These are phyloP conservation scores for Piaya cayana DNA, from an alignment of 2,113 vertebrate genomes.

Conservation along the genomic window DNA sequence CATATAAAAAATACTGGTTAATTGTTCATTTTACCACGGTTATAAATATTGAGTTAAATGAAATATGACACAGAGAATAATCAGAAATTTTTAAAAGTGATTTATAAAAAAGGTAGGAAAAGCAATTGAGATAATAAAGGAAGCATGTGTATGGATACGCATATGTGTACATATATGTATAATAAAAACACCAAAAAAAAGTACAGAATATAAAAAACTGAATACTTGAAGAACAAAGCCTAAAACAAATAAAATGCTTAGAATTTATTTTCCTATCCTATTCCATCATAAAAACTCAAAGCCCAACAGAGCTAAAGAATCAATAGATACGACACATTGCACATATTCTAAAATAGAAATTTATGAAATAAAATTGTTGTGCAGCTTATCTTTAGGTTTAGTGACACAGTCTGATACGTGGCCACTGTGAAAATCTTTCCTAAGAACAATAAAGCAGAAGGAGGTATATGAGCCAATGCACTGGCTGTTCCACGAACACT, in stretches of 20 bases:
- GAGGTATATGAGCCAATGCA: not conserved
- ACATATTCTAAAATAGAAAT: not conserved
- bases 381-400: not conserved
- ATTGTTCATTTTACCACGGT: constrained; percentile 27
- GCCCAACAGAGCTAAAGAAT: not conserved
- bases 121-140: not conserved
- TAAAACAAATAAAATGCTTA: not conserved
- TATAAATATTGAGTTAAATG: constrained; percentile 60
- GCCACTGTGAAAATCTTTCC: not conserved
- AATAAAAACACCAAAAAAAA: not conserved
- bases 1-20: not conserved
- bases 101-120: not conserved
- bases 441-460: not conserved
- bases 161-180: not conserved
- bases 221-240: not conserved
- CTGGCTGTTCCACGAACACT: not conserved
- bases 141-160: not conserved
- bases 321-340: not conserved
- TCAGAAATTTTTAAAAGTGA: not conserved
- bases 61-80: not conserved
- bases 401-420: not conserved
- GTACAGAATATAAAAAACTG: not conserved
- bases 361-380: not conserved
- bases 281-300: not conserved
- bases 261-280: not conserved